Base-by-base conservation (phyloP, 2,888 invertebrate genomes). In the Chrysopilus asiliformis region DNA sequence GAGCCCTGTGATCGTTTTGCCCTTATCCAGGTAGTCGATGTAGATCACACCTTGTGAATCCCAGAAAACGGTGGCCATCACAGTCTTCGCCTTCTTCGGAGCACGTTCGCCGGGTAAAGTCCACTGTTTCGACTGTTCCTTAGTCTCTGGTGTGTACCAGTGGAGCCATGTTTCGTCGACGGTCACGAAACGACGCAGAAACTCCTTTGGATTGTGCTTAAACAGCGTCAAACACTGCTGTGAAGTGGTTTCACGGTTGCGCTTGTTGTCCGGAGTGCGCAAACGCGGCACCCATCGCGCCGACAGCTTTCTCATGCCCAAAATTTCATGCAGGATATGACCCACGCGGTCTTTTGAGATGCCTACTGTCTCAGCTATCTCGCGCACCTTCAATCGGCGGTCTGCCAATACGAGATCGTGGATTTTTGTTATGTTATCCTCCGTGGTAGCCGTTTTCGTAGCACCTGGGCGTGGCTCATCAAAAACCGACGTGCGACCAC, bases 81-180 rank as follows among this genome's bases (percentile, higher is more conserved):
- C 29, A 29, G 28, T 35, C 28, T 35, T 35, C 28, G 29, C 29
- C 35, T 29, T 35, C 35, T 35, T 29, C 35, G 29, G 29, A 35
- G 35, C 29, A 35, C 29, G 35, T 35, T 35, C 29, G 20, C 29
- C 14, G 35, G 20, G 28, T 35, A 22, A 35, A 35, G 29, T 35
- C 29, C 29, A 35, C 35, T 35, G 29, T 29, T 32, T 20, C 22
- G 28, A 35, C 35, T 29, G 29, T 29, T 35, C 15, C n/a, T 35
- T 35, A 29, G 29, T 35, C 35, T 35, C 29, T 29, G 29, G 35
- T 35, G 20, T 35, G 35, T 29, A 35, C 13, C 35, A 35, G 35
- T 35, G 35, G 19, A 28, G n/a, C 29, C 35, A 35, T 29, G 28
- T 29, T 36, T 36, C 19, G 24, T 34, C 34, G 13, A 34, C 17